phyloP scores from a whole-genome alignment of 2,113 vertebrate species.

The Tychaedon coryphoeus region DNA sequence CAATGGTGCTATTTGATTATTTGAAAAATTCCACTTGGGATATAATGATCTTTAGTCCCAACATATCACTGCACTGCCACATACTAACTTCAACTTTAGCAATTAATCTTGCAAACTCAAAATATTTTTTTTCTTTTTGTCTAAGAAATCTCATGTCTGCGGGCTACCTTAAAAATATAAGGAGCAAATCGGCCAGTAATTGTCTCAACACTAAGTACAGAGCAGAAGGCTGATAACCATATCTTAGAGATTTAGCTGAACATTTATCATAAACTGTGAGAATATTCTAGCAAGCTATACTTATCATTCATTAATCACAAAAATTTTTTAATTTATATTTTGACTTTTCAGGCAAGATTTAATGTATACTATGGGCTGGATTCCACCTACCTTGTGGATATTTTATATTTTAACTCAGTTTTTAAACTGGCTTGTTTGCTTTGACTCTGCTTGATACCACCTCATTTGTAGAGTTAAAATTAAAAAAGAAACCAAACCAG shows the following conservation, averaged over 20 bases:
- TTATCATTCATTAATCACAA: background rate
- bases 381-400: background rate
- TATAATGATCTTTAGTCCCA: background rate
- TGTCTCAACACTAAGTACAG: background rate
- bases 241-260: background rate
- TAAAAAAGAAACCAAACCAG: background rate
- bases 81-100: background rate
- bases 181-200: background rate
- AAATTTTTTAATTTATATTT: background rate
- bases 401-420: background rate
- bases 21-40: slow-evolving; percentile 23
- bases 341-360: background rate
- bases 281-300: background rate
- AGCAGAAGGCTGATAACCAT: background rate
- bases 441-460: background rate
- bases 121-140: background rate
- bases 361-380: background rate
- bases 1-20: slow-evolving; percentile 40
- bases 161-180: background rate
- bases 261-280: background rate
- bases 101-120: background rate
- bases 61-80: background rate
- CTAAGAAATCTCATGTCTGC: background rate
- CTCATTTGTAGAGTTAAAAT: background rate
- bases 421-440: background rate